phyloP scores from a whole-genome alignment of 2,888 invertebrate species.

The Dicyrtoma fusca region DNA sequence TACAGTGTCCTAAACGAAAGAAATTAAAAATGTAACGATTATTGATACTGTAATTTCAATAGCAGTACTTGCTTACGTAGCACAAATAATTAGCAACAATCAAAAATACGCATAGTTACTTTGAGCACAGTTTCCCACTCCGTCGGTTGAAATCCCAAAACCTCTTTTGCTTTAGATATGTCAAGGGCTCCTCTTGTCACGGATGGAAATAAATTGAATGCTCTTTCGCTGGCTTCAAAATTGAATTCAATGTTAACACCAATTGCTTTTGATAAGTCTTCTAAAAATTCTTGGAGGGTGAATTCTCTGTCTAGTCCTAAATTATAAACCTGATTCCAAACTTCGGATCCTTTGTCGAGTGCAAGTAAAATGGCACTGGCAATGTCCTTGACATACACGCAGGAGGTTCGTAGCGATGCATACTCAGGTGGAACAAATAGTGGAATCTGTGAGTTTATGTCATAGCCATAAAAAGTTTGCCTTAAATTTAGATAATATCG shows the following conservation, averaged over 20 bases:
- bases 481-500: no score
- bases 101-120: no score
- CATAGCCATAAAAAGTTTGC: no score
- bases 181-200: slow-evolving; percentile 60
- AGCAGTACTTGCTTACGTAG: no score
- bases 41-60: no score
- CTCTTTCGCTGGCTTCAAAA: slow-evolving; percentile 44
- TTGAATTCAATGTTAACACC: slow-evolving; percentile 43
- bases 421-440: slow-evolving; percentile 58
- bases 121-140: slow-evolving; percentile 58
- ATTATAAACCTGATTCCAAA: slow-evolving; percentile 59
- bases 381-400: slow-evolving; percentile 61
- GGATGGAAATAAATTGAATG: slow-evolving; percentile 60
- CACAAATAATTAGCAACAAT: no score
- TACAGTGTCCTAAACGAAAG: slow-evolving; percentile 57
- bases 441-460: slow-evolving; percentile 44
- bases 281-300: slow-evolving; percentile 58
- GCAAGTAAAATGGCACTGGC: slow-evolving; percentile 58
- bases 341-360: slow-evolving; percentile 49
- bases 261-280: slow-evolving; percentile 55
- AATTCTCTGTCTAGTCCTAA: slow-evolving; percentile 59
- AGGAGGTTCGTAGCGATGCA: slow-evolving; percentile 59
- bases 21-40: slow-evolving; percentile 1
- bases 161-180: slow-evolving; percentile 58
- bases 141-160: slow-evolving; percentile 60